phyloP scores from a whole-genome alignment of 2,888 invertebrate genomes.

The Ctena decussata region DNA sequence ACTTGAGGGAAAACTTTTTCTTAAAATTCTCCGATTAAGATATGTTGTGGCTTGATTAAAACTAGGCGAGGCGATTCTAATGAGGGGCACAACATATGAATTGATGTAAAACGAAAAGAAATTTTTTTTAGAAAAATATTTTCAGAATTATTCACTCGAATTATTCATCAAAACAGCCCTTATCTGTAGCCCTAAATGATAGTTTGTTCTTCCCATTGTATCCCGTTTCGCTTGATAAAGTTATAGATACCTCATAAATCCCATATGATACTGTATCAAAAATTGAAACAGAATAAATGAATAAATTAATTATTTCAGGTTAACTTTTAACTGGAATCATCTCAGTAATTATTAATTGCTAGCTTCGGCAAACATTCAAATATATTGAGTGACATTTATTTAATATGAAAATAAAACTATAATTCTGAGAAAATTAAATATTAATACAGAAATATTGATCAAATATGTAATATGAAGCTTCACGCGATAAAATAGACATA shows the following conservation, averaged over 20 bases:
- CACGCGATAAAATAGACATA: too few species aligned
- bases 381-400: slow-evolving; percentile 2
- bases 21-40: too few species aligned
- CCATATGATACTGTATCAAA: not conserved
- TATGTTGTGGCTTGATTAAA: too few species aligned
- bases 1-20: too few species aligned
- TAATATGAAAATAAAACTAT: not conserved
- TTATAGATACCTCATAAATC: not conserved
- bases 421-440: slow-evolving; percentile 8
- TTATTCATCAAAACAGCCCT: too few species aligned
- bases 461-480: not conserved
- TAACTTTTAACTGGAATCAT: not conserved
- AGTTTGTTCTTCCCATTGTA: not conserved
- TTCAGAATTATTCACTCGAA: too few species aligned
- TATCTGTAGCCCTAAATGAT: too few species aligned
- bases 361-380: not conserved
- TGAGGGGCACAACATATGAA: too few species aligned
- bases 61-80: too few species aligned
- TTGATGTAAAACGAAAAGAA: too few species aligned
- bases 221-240: not conserved
- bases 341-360: not conserved
- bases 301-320: not conserved
- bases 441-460: not conserved
- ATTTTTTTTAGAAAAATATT: too few species aligned
- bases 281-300: slow-evolving; percentile 4